Base-by-base conservation (phyloP, 2,888 invertebrate species). In the Apotomis capreana region DNA sequence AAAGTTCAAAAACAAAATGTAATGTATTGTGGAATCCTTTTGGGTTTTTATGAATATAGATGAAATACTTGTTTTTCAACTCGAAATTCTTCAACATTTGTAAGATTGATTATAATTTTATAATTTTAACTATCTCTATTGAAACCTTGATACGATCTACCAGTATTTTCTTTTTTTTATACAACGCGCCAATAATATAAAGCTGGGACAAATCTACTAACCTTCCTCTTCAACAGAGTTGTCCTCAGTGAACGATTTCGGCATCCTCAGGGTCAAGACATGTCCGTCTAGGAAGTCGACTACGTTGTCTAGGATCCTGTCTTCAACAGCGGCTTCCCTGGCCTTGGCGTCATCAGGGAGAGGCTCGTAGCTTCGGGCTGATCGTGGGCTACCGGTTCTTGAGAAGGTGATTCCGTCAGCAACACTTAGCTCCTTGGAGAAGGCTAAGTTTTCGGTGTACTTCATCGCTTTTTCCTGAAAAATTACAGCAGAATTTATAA, bases 401-500 rank as follows among this genome's bases (percentile, higher is more conserved):
- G 91, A 83, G 75, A 93, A 89, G 54, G 85, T 84, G n/a, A 93
- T 82, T 4, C 92, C 93, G 79, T 93, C 93, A 5, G 87, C 82
- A 0, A 92, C 75, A 44, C 83, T 88, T 40, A 93, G 77, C 72
- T 90, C 92, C 74, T 92, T 92, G 0, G 92, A 87, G n/a, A 85
- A 78, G 0, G 92, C 92, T 54, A 93, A 76, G 76, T 92, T 93
- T 75, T 93, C 93, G 5, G 92, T 90, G 74, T 89, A 89, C 76
- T 87, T 91, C 91, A 93, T 87, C 37, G 92, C 92, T 77, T 92
- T 93, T 84, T 92, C 93, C 93, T 93, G 89, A 40, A 77, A 84
- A 80, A 55, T 71, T n/a, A 68, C 57, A 72, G 36, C n/a, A 12
- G 5, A 55, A 12, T 8, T 26, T 40, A 8, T 10, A 6, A 44